Percentiles rank a stretch among this genome's conserved stretches.
Conservation (phyloP, 2,113 vertebrate species). For the Mohoua ochrocephala region DNA sequence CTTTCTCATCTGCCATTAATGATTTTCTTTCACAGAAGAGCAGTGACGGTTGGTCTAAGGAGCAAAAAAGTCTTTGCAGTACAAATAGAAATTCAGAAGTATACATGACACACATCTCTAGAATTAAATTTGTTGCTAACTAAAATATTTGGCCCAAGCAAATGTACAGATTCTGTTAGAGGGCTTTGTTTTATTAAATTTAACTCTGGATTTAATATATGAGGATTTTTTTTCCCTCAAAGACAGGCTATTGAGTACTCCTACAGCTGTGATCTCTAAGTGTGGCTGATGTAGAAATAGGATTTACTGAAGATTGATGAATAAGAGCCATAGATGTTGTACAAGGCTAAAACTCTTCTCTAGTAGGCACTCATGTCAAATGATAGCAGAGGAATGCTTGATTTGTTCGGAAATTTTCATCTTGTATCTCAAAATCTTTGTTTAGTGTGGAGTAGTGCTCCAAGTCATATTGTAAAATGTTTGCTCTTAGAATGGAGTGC, state of each 20-base stretch:
- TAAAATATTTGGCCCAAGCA: not conserved
- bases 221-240: rapidly evolving
- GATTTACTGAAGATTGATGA: not conserved
- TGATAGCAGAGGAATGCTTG: not conserved
- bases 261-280: not conserved
- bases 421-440: not conserved
- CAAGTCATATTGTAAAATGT: not conserved
- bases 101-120: not conserved
- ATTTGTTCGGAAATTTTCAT: not conserved
- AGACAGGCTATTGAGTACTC: not conserved
- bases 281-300: not conserved
- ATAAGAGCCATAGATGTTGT: not conserved
- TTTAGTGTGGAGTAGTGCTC: not conserved
- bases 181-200: not conserved
- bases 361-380: not conserved
- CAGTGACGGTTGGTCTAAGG: not conserved
- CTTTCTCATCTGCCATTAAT: not conserved
- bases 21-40: not conserved
- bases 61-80: not conserved
- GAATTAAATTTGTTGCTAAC: not conserved
- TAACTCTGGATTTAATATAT: not conserved
- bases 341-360: not conserved
- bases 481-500: not conserved
- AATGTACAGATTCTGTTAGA: not conserved
- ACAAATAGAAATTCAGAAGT: not conserved